These are phyloP conservation scores for Thyatira batis DNA, from an alignment of 2,888 invertebrate species.

Conservation along the genomic window DNA sequence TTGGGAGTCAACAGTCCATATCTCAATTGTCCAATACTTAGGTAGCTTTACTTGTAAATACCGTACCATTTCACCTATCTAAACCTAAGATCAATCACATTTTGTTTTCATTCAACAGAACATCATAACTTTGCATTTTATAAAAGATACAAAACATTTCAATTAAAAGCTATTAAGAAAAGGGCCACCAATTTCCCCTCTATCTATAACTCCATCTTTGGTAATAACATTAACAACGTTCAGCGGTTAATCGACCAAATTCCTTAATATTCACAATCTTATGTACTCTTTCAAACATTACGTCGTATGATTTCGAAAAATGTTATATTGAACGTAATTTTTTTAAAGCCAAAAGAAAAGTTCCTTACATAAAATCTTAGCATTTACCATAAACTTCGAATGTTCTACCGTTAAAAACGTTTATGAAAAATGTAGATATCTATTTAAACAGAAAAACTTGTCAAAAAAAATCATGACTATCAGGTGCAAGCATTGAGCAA, in stretches of 20 bases:
- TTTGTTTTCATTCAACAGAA: constrained; percentile 71
- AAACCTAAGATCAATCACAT: constrained; percentile 75
- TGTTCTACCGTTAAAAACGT: neutral
- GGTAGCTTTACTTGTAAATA: constrained; percentile 17
- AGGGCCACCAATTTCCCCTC: constrained; percentile 58
- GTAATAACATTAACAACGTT: constrained; percentile 76
- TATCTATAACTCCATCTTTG: constrained; percentile 75
- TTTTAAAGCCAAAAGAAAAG: constrained; percentile 30
- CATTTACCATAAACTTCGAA: constrained; percentile 5
- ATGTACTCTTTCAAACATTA: constrained; percentile 47
- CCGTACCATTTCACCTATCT: constrained; percentile 58
- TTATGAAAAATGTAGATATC: neutral
- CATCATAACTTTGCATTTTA: constrained; percentile 68
- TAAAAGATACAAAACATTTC: constrained; percentile 78
- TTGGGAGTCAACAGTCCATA: constrained; percentile 11
- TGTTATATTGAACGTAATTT: neutral
- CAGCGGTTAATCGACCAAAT: constrained; percentile 61
- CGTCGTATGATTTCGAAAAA: constrained; percentile 28
- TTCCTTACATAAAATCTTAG: constrained; percentile 24
- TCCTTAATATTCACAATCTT: constrained; percentile 52
- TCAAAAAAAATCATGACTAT: constrained; percentile 53
- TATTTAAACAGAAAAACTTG: constrained; percentile 18
- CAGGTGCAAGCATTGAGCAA: constrained; percentile 71
- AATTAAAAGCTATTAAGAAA: constrained; percentile 72
- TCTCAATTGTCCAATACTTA: constrained; percentile 27